Conservation (phyloP, 2,888 invertebrate genomes). For the Mesoligia furuncula region DNA sequence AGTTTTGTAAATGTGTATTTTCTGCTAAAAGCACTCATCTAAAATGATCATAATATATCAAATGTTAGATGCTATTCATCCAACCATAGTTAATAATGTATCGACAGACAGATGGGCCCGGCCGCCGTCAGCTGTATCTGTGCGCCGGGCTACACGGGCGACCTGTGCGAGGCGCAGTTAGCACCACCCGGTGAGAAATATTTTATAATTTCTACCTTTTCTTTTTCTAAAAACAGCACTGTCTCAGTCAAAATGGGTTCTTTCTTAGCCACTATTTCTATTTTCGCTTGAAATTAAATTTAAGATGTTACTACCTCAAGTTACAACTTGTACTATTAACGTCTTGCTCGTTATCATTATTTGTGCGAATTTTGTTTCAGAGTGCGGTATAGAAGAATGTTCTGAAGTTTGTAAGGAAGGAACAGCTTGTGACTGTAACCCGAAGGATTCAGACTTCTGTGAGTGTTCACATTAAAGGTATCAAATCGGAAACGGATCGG, state of each 20-base stretch:
- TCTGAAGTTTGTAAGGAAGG: constrained; percentile 80
- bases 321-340: background rate
- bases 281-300: background rate
- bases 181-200: constrained; percentile 81
- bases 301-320: background rate
- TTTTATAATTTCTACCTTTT: background rate
- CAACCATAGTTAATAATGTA: constrained; percentile 4
- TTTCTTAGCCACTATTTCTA: background rate
- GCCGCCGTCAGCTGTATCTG: constrained; percentile 94
- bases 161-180: constrained; percentile 92
- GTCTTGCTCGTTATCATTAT: too few species aligned
- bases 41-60: background rate
- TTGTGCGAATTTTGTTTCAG: constrained; percentile 58
- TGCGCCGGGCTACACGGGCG: constrained; percentile 92
- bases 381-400: constrained; percentile 86
- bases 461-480: constrained; percentile 64
- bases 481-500: too few species aligned
- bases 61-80: background rate
- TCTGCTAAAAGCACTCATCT: background rate
- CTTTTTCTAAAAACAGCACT: background rate
- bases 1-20: background rate
- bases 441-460: constrained; percentile 82
- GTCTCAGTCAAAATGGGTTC: background rate
- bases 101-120: constrained; percentile 93
- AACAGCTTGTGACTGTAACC: constrained; percentile 82